These are phyloP conservation scores for Criorhina ranunculi DNA, from an alignment of 2,888 invertebrate genomes.

Conservation along the genomic window DNA sequence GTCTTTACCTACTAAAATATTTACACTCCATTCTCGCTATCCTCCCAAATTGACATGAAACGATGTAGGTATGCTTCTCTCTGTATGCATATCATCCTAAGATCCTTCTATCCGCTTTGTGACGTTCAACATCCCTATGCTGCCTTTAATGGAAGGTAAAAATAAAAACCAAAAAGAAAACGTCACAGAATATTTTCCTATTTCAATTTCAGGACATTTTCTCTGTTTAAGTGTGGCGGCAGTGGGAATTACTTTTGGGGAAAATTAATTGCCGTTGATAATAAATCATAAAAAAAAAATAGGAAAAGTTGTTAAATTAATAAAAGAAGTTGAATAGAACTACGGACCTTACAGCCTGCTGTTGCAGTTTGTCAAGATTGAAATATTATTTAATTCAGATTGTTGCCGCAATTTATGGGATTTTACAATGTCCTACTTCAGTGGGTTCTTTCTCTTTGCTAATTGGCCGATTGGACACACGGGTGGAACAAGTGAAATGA, in stretches of 20 bases:
- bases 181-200: slow-evolving; percentile 10
- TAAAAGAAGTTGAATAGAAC: background rate
- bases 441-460: slow-evolving; percentile 37
- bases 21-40: slow-evolving; percentile 48
- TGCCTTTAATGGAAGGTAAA: slow-evolving; percentile 24
- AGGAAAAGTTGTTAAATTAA: slow-evolving; percentile 43
- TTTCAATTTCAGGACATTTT: slow-evolving; percentile 15
- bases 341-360: slow-evolving; percentile 7
- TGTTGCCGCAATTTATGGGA: slow-evolving; percentile 60
- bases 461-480: slow-evolving; percentile 54
- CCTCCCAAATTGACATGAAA: slow-evolving; percentile 22
- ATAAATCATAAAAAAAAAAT: slow-evolving; percentile 57
- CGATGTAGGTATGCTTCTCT: slow-evolving; percentile 12
- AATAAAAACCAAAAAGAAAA: background rate
- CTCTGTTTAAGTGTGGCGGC: slow-evolving; percentile 24
- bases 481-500: slow-evolving; percentile 7
- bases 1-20: slow-evolving; percentile 60
- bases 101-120: slow-evolving; percentile 12
- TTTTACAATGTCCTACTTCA: slow-evolving; percentile 49
- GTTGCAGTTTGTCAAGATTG: slow-evolving; percentile 57
- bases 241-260: slow-evolving; percentile 34
- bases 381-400: slow-evolving; percentile 70
- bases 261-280: slow-evolving; percentile 48
- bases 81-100: slow-evolving; percentile 3
- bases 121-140: background rate